These are phyloP conservation scores for Zelostemma sp. DNA, from an alignment of 1,140 invertebrate genomes.

Conservation along the genomic window DNA sequence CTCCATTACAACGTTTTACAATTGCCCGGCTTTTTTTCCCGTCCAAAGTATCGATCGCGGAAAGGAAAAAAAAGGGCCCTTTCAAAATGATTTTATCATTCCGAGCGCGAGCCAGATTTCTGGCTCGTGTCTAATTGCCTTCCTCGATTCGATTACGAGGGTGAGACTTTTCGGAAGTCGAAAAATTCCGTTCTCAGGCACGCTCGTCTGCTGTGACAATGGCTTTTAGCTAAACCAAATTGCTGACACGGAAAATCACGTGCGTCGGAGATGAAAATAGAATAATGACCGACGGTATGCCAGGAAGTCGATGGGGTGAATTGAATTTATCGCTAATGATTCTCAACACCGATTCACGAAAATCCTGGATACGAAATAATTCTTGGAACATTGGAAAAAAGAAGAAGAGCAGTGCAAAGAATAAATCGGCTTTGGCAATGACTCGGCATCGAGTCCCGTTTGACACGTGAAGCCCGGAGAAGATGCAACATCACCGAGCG, in stretches of 20 bases:
- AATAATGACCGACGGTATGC: slow-evolving; percentile 24
- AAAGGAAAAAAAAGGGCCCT: too few relatives aligned
- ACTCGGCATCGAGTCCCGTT: slow-evolving; percentile 26
- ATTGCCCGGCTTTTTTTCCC: too few relatives aligned
- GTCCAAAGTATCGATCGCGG: too few relatives aligned
- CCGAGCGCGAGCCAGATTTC: slow-evolving; percentile 3
- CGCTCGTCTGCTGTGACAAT: slow-evolving; percentile 39
- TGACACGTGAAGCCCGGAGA: slow-evolving; percentile 44
- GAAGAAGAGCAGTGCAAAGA: background rate
- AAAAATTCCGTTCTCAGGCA: slow-evolving; percentile 24
- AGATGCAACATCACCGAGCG: slow-evolving; percentile 53
- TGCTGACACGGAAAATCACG: slow-evolving; percentile 41
- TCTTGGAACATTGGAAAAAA: background rate
- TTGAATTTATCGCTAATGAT: background rate
- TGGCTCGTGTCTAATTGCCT: slow-evolving; percentile 13
- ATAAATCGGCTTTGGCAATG: background rate
- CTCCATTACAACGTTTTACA: slow-evolving; percentile 55
- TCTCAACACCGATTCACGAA: background rate
- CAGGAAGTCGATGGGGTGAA: slow-evolving; percentile 23
- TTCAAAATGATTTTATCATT: background rate
- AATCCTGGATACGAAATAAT: background rate
- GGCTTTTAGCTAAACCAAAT: slow-evolving; percentile 41
- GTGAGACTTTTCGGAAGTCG: slow-evolving; percentile 20
- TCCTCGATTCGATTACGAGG: slow-evolving; percentile 10
- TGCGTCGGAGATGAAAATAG: slow-evolving; percentile 24